These are phyloP conservation scores for Alviniconcha marisindica DNA, from an alignment of 1,140 invertebrate species.

Conservation along the genomic window DNA sequence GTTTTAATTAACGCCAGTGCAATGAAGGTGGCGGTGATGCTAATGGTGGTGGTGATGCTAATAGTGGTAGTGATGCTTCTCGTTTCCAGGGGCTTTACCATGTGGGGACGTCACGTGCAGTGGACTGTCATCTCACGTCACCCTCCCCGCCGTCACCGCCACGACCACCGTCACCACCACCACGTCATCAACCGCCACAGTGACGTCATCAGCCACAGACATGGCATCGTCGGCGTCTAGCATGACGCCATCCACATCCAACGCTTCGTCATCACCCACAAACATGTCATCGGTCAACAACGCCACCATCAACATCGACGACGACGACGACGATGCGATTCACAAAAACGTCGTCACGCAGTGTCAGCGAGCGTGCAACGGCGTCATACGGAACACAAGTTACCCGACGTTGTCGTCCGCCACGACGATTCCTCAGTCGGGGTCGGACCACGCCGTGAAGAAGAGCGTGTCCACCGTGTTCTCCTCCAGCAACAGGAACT, in stretches of 20 bases:
- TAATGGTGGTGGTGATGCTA: background rate
- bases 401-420: background rate
- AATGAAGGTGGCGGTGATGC: background rate
- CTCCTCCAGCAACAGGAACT: conserved; percentile 23
- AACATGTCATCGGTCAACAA: background rate
- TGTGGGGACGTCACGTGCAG: too few species aligned
- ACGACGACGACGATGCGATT: background rate
- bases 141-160: background rate
- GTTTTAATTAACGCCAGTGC: too few species aligned
- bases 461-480: conserved; percentile 36
- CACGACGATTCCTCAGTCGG: background rate
- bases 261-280: background rate
- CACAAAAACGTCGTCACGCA: background rate
- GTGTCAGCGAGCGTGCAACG: background rate
- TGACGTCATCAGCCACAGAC: background rate
- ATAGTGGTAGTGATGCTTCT: too few species aligned
- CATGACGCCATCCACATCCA: background rate
- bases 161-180: background rate
- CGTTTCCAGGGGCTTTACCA: too few species aligned
- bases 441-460: background rate
- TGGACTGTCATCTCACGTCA: background rate
- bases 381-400: conserved; percentile 20
- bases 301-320: background rate
- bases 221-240: background rate
- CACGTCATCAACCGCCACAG: background rate